Evolutionary conservation across 2,888 invertebrate species (phyloP).

Genomic region (Dasypogon diadema): DNA sequence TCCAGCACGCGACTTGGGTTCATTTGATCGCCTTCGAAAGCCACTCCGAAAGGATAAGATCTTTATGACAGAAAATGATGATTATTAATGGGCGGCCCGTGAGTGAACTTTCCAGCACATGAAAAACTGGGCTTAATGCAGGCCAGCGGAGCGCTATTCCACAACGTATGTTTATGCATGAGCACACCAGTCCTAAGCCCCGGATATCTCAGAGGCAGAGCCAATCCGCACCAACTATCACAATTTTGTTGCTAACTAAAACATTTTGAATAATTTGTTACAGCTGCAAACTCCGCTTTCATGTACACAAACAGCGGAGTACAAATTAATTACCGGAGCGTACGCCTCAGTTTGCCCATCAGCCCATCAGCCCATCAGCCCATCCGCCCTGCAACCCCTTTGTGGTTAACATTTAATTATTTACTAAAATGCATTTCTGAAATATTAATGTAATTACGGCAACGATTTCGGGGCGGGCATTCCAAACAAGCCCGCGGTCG

Average conservation of each 20-base stretch:
- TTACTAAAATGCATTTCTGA: conserved; percentile 61
- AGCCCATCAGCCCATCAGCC: conserved; percentile 2
- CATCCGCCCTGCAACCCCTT: neutral
- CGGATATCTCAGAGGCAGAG: conserved; percentile 4
- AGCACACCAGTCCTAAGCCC: neutral
- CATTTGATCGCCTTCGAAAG: conserved; percentile 54
- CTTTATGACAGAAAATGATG: conserved; percentile 60
- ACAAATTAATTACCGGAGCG: conserved; percentile 53
- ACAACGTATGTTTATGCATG: neutral
- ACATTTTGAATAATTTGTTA: conserved; percentile 42
- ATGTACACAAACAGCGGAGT: conserved; percentile 30
- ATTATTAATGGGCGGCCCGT: conserved; percentile 59
- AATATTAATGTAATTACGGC: conserved; percentile 67
- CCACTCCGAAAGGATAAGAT: conserved; percentile 58
- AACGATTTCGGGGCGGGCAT: conserved; percentile 44
- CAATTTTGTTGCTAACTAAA: conserved; percentile 37
- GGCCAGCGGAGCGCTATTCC: neutral
- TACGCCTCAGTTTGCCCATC: conserved; percentile 52
- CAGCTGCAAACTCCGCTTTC: conserved; percentile 8
- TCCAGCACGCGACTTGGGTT: conserved; percentile 55
- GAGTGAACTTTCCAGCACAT: conserved; percentile 10
- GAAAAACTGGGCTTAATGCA: neutral
- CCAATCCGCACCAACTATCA: neutral
- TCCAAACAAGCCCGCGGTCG: conserved; percentile 45
- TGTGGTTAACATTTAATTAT: conserved; percentile 48